These are phyloP conservation scores for Hydractinia echinata DNA, from an alignment of 30 jellyfish, hydroid and myxozoan species.

Conservation along the genomic window DNA sequence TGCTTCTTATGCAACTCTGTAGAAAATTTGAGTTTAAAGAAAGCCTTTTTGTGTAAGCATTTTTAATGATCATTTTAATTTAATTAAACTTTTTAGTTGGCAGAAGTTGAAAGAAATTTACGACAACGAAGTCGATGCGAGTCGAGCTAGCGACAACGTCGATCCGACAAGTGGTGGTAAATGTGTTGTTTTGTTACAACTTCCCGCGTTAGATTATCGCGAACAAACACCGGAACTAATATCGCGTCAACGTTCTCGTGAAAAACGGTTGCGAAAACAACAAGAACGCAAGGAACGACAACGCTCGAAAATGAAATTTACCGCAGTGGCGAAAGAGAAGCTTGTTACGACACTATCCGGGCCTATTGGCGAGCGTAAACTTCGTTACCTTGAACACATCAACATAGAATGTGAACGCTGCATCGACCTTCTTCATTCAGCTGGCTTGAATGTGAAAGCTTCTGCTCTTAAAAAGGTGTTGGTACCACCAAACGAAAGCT, in stretches of 20 bases:
- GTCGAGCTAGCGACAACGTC: background rate
- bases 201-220: background rate
- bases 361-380: background rate
- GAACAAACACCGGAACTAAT: background rate
- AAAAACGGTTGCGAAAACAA: background rate
- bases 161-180: background rate
- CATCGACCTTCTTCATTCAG: background rate
- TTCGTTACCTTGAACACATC: background rate
- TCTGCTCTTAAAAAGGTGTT: background rate
- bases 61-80: too few relatives aligned
- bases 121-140: background rate
- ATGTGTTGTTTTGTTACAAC: background rate
- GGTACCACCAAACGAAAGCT: constrained; percentile 7
- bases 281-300: background rate
- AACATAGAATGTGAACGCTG: constrained; percentile 6
- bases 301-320: background rate
- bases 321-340: background rate
- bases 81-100: background rate
- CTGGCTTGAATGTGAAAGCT: background rate
- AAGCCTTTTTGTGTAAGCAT: too few relatives aligned
- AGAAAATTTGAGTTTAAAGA: too few relatives aligned
- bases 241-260: background rate
- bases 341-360: constrained; percentile 21
- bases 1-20: too few relatives aligned
- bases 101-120: constrained; percentile 5